Evolutionary conservation across 2,888 invertebrate genomes (phyloP), one percentile per base, ranked within the genome.

Genomic region (Macrosoma leucophasiata): DNA sequence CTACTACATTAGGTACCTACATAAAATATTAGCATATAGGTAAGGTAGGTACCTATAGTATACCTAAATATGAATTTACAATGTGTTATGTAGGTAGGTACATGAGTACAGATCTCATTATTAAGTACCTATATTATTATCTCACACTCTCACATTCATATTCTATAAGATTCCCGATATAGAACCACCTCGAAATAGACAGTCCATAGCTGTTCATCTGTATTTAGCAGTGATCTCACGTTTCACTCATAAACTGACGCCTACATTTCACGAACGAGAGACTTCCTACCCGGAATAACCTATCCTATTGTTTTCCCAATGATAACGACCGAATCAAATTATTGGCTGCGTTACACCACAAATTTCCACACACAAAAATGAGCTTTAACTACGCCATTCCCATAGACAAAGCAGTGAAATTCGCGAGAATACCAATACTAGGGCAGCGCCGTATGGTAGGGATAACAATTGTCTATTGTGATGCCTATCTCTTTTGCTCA

Each of bases 391-490:
- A 26, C n/a, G 10, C 15, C 15, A 22, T 30, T 36, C 30, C 22
- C 35, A n/a, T 36, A 36, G 21, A 18, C 29, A 22, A 15, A 36
- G 21, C 41, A 49, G 33, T 50, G 50, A 62, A 57, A 63, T 57
- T 71, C 50, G 62, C 55, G 39, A 46, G 59, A 12, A 42, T 25
- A 26, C 29, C 41, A 44, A 49, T 57, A 55, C 67, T 70, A 76
- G 73, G 71, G 67, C 70, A 65, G 64, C 50, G 50, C 64, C 50
- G 41, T 41, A 52, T 59, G 62, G 81, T 65, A 62, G 82, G 82
- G 81, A 79, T 82, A 79, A 84, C 84, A 84, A 84, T 84, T 72
- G 82, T 73, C 82, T 79, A 84, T 84, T 84, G 82, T 82, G 50
- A 48, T 63, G 64, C 60, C 82, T 81, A 76, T 82, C 82, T 82